Evolutionary conservation across 2,113 vertebrate species (phyloP).

Genomic region (Rafetus swinhoei): DNA sequence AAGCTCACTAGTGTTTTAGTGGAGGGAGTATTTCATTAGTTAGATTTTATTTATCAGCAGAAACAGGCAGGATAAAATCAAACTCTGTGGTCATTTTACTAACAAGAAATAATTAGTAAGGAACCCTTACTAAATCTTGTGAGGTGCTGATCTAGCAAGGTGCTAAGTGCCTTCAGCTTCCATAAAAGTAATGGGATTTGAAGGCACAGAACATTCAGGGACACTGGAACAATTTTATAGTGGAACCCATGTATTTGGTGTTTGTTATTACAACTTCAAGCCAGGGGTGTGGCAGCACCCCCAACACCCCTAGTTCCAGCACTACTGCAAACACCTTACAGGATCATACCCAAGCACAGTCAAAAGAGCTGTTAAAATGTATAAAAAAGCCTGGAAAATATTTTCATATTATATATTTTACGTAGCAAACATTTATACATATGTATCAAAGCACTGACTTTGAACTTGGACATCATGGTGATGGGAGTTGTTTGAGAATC

Average conservation of each 20-base stretch:
- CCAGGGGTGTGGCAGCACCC: too few relatives aligned
- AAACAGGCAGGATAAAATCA: not conserved
- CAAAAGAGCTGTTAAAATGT: not conserved
- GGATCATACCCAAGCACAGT: not conserved
- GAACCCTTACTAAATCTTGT: not conserved
- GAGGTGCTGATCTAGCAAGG: not conserved
- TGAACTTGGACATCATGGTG: not conserved
- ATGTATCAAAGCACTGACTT: not conserved
- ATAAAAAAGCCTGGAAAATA: not conserved
- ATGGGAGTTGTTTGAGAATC: not conserved
- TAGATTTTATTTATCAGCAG: conserved; percentile 25
- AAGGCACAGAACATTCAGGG: not conserved
- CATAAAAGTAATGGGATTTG: not conserved
- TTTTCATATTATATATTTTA: not conserved
- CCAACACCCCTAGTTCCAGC: too few relatives aligned
- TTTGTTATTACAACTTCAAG: too few relatives aligned
- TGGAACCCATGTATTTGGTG: too few relatives aligned
- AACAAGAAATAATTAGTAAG: conserved; percentile 6
- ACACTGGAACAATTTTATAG: too few relatives aligned
- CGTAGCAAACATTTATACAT: not conserved
- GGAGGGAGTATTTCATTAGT: conserved; percentile 21
- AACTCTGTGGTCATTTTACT: not conserved
- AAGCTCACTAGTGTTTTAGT: conserved; percentile 31
- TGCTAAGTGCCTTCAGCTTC: not conserved
- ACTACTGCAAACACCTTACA: not conserved